Base-by-base conservation (phyloP, 2,888 invertebrate genomes). In the Brachyptera risi region DNA sequence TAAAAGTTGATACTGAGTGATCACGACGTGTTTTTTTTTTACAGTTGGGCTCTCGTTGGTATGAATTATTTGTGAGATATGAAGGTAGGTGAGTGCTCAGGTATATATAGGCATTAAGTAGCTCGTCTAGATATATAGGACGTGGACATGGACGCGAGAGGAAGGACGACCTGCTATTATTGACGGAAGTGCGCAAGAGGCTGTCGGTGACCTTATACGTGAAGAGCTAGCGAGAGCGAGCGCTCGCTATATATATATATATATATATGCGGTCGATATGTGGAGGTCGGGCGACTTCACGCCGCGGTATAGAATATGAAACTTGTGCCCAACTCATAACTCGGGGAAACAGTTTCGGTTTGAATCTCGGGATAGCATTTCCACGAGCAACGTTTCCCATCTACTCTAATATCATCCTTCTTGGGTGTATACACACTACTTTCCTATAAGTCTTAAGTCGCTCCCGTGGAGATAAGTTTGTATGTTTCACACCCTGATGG, bases 21-120 rank as follows among this genome's bases (percentile, higher is more conserved):
- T n/a, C n/a, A n/a, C n/a, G n/a, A n/a, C n/a, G n/a, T n/a, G n/a
- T n/a, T n/a, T n/a, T n/a, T n/a, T n/a, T n/a, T n/a, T n/a, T n/a
- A n/a, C n/a, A n/a, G n/a, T n/a, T n/a, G n/a, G n/a, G n/a, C n/a
- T n/a, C n/a, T n/a, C 11, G 42, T 7, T 21, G n/a, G 42, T 42
- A 21, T 42, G 42, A 42, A 42, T 42, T 42, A 42, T 42, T 42
- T 42, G 15, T 42, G 7, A 42, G 42, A 21, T 42, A 21, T 21
- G 42, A 15, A 42, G 42, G 42, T 2, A 17, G 15, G 5, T n/a
- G n/a, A n/a, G n/a, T n/a, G n/a, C 19, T 42, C 42, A 42, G 42
- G 42, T 42, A n/a, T n/a, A 42, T 42, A n/a, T n/a, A 42, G 42
- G 42, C n/a, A 42, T 21, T 42, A 42, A 42, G 42, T 42, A 42